Conservation (phyloP, 2,888 invertebrate species). For the Apodemia hepburni region DNA sequence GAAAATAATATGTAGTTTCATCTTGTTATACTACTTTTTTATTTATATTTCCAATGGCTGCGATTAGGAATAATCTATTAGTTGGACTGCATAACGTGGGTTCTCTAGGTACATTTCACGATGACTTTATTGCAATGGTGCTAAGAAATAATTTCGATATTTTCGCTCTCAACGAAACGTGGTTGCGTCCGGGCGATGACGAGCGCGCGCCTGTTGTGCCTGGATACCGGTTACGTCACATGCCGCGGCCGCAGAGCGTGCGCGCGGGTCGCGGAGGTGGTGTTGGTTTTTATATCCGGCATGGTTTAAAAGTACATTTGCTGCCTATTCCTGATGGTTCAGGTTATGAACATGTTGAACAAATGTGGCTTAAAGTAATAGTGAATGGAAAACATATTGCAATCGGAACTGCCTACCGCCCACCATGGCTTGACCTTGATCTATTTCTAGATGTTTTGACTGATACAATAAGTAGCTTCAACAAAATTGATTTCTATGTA, state of each 20-base stretch:
- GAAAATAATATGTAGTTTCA: too few species aligned
- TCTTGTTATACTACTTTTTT: too few species aligned
- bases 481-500: background rate
- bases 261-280: background rate
- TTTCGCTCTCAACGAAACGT: slow-evolving; percentile 27
- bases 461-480: background rate
- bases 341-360: slow-evolving; percentile 4
- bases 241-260: slow-evolving; percentile 15
- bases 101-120: slow-evolving; percentile 22
- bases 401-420: slow-evolving; percentile 15
- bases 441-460: slow-evolving; percentile 11
- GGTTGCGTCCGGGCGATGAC: slow-evolving; percentile 23
- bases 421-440: slow-evolving; percentile 3
- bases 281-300: background rate
- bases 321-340: background rate
- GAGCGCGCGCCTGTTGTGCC: slow-evolving; percentile 23
- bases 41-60: background rate
- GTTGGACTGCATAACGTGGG: slow-evolving; percentile 17
- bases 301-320: background rate
- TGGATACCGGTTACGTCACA: slow-evolving; percentile 23
- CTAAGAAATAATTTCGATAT: slow-evolving; percentile 21
- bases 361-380: slow-evolving; percentile 17
- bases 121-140: slow-evolving; percentile 22
- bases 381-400: background rate
- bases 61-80: background rate